A percentile compares a stretch with the other conserved stretches of the same genome.
phyloP scores from a whole-genome alignment of 2,113 vertebrate genomes.

The Prunella himalayana region DNA sequence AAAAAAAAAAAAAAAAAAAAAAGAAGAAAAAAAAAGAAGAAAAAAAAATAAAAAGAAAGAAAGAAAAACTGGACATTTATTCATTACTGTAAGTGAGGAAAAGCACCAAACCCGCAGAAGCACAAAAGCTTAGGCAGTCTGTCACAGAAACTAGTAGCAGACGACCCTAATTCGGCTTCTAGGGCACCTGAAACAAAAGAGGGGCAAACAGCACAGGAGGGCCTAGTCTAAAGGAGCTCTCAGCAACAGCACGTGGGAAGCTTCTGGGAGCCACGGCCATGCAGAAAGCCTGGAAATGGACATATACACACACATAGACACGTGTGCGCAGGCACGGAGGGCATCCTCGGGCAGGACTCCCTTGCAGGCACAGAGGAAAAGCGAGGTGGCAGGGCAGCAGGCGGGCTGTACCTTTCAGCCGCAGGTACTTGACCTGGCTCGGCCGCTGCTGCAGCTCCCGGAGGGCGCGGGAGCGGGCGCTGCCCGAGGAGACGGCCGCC shows the following conservation, averaged over 20 bases:
- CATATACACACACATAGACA: fast-evolving
- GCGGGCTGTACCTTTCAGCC: conserved; percentile 82
- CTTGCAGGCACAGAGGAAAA: not conserved
- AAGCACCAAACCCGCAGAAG: not conserved
- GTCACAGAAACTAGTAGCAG: not conserved
- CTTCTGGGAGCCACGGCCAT: fast-evolving
- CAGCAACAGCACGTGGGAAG: not conserved
- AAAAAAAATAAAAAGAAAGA: no score
- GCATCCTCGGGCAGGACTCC: not conserved
- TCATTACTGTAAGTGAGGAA: not conserved
- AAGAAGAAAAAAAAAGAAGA: no score
- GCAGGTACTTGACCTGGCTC: conserved; percentile 82
- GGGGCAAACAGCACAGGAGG: not conserved
- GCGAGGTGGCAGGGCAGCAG: not conserved
- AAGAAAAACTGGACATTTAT: not conserved
- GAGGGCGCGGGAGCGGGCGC: conserved; percentile 75
- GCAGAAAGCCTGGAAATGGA: not conserved
- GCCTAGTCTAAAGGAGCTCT: fast-evolving
- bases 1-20: not conserved
- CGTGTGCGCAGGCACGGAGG: no score
- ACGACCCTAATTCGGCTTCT: not conserved
- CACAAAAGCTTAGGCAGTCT: not conserved
- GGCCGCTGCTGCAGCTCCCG: conserved; percentile 82
- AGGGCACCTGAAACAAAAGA: not conserved
- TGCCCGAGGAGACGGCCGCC: conserved; percentile 79